Percentiles rank a stretch among this genome's conserved stretches.
phyloP scores from a whole-genome alignment of 2,113 vertebrate species.

The Misgurnus mizolepis region DNA sequence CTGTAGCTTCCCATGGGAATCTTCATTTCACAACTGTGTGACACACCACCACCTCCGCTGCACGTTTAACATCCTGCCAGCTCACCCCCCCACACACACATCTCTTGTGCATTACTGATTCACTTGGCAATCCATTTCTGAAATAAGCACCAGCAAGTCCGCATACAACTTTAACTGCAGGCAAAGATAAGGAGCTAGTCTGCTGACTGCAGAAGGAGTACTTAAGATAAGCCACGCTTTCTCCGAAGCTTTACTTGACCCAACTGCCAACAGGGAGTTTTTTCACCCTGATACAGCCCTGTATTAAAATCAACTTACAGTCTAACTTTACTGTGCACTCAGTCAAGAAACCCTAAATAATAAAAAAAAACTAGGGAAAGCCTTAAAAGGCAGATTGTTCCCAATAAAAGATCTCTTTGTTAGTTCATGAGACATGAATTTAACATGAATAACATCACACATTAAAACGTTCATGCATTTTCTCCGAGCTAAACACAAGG shows the following conservation, averaged over 20 bases:
- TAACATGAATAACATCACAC: background rate
- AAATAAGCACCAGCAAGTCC: constrained; percentile 17
- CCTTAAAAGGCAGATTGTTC: too few species aligned
- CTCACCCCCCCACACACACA: background rate
- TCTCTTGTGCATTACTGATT: background rate
- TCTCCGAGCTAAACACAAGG: background rate
- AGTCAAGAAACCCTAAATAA: background rate
- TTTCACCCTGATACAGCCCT: too few species aligned
- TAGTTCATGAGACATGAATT: background rate
- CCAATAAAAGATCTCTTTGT: background rate
- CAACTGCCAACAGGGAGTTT: background rate
- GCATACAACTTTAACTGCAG: background rate
- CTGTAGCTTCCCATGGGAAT: constrained; percentile 1
- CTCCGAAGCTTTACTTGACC: background rate
- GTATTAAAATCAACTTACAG: too few species aligned
- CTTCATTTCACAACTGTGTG: background rate
- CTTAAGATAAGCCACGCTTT: constrained; percentile 12
- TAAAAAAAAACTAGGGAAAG: too few species aligned
- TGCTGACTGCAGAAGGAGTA: background rate
- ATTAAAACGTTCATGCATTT: background rate
- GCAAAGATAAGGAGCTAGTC: constrained; percentile 21
- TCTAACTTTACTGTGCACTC: background rate
- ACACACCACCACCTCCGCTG: constrained; percentile 8
- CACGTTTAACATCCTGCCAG: constrained; percentile 11
- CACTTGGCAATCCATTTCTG: constrained; percentile 22